Percentiles rank a stretch among this genome's conserved stretches.
Evolutionary conservation across 2,797 vertebrate species (phyloP).

Genomic region (Holocentrus rufus): DNA sequence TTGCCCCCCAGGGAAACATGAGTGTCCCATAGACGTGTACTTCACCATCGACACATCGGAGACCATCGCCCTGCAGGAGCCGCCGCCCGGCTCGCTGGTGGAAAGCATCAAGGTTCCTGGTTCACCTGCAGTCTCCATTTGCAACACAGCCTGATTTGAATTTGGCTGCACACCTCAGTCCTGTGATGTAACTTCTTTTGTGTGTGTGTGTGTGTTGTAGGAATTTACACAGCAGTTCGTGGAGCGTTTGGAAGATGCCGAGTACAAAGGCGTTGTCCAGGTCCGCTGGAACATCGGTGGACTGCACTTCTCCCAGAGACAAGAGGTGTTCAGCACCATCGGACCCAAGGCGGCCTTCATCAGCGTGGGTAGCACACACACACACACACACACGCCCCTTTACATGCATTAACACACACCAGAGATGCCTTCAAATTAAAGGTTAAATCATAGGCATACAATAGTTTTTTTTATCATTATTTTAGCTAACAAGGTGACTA

Average conservation of each 20-base stretch:
- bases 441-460: no score
- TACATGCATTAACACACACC: not conserved
- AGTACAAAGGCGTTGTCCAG: conserved; percentile 81
- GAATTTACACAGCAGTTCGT: conserved; percentile 83
- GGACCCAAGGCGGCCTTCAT: conserved; percentile 81
- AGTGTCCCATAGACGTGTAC: conserved; percentile 90
- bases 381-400: conserved; percentile 1
- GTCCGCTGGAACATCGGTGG: conserved; percentile 92
- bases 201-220: conserved; percentile 45
- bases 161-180: not conserved
- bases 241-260: conserved; percentile 76
- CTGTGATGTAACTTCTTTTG: not conserved
- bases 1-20: conserved; percentile 65
- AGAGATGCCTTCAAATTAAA: not conserved
- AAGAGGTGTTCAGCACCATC: conserved; percentile 83
- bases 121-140: not conserved
- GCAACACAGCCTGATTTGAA: not conserved
- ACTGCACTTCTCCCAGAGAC: conserved; percentile 92
- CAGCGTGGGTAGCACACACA: conserved; percentile 50
- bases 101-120: conserved; percentile 83
- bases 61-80: conserved; percentile 92
- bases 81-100: conserved; percentile 90
- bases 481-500: no score
- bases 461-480: no score
- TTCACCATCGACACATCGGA: conserved; percentile 98